These are phyloP conservation scores for Fistularia commersonii DNA, from an alignment of 2,797 vertebrate genomes.

Conservation along the genomic window DNA sequence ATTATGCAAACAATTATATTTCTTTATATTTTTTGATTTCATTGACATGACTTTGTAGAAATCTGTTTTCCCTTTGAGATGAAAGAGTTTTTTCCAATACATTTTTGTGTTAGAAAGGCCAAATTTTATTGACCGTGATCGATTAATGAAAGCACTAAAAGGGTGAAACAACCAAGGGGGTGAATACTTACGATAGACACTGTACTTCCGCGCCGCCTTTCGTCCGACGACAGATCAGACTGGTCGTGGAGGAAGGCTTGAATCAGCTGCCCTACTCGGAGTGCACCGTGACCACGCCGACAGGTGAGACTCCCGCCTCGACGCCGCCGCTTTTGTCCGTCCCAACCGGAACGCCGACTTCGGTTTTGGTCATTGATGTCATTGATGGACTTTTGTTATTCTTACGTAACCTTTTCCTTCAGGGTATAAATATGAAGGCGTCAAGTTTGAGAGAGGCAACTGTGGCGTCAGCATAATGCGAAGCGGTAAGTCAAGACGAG, in stretches of 20 bases:
- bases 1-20: no score
- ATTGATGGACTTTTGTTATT: background rate
- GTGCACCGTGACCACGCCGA: constrained; percentile 92
- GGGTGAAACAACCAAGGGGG: no score
- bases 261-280: constrained; percentile 93
- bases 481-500: constrained; percentile 79
- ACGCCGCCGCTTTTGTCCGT: background rate
- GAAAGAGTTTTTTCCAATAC: no score
- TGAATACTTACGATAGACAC: no score
- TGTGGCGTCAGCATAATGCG: constrained; percentile 97
- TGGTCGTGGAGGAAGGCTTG: constrained; percentile 93
- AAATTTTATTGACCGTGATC: no score
- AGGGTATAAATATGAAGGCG: constrained; percentile 95
- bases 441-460: constrained; percentile 93
- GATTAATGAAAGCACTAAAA: no score
- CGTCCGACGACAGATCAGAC: constrained; percentile 80
- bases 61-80: no score
- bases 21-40: no score
- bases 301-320: constrained; percentile 72
- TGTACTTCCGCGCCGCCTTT: background rate
- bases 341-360: no score
- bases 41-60: no score
- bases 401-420: constrained; percentile 22
- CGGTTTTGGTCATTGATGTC: no score
- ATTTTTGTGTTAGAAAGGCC: no score